Evolutionary conservation across 2,113 vertebrate species (phyloP).

Genomic region (Mola mola): DNA sequence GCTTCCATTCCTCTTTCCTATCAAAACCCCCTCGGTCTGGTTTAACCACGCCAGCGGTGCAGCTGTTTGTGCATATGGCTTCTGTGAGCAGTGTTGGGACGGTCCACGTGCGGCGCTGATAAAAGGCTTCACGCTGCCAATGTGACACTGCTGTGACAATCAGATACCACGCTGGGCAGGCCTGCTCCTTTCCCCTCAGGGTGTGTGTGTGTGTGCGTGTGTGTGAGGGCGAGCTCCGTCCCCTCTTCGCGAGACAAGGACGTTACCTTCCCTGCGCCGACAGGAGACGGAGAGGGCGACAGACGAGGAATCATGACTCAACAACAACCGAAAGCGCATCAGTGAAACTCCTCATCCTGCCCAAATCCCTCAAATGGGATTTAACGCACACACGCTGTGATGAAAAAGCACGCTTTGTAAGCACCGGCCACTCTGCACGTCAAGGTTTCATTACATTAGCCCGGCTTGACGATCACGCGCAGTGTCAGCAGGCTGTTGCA

Average conservation of each 20-base stretch:
- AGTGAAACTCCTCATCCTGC: slow-evolving; percentile 46
- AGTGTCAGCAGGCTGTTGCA: not conserved
- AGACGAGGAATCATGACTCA: slow-evolving; percentile 39
- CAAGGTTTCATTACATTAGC: slow-evolving; percentile 35
- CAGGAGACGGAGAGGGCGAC: too few relatives aligned
- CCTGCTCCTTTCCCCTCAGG: slow-evolving; percentile 35
- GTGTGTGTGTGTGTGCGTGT: slow-evolving; percentile 32
- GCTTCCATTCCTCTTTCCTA: not conserved
- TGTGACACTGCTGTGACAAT: slow-evolving; percentile 69
- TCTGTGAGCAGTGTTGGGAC: too few relatives aligned
- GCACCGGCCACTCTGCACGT: not conserved
- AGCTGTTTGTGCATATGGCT: slow-evolving; percentile 41
- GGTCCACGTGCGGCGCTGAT: slow-evolving; percentile 48
- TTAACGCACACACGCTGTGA: slow-evolving; percentile 31
- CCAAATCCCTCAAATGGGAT: slow-evolving; percentile 53
- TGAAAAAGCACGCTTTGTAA: slow-evolving; percentile 4
- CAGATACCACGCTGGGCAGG: slow-evolving; percentile 52
- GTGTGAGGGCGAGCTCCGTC: slow-evolving; percentile 26
- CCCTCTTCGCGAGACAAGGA: slow-evolving; percentile 57
- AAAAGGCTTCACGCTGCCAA: slow-evolving; percentile 59
- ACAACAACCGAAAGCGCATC: slow-evolving; percentile 31
- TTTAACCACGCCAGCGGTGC: slow-evolving; percentile 11
- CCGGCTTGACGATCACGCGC: not conserved
- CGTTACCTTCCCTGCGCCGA: slow-evolving; percentile 39
- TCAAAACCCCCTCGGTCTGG: not conserved